These are phyloP conservation scores for Procapra przewalskii DNA, from an alignment of 2,113 vertebrate species.

Conservation along the genomic window DNA sequence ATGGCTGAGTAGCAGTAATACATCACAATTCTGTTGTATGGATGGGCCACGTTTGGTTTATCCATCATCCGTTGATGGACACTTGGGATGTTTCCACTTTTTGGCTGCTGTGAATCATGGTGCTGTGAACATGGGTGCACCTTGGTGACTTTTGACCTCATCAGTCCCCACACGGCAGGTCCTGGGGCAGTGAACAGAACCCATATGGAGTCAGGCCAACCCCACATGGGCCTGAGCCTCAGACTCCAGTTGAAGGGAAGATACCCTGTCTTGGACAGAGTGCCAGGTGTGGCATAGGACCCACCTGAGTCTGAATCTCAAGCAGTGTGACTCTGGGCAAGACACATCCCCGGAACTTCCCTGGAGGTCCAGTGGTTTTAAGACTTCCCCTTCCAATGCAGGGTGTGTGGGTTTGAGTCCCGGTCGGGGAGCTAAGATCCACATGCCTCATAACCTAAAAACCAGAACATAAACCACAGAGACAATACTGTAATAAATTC, in stretches of 20 bases:
- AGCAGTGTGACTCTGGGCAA: neutral
- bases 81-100: neutral
- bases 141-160: neutral
- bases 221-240: neutral
- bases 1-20: neutral
- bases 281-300: neutral
- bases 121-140: neutral
- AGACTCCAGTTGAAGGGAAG: neutral
- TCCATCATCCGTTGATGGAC: neutral
- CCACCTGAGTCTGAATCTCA: neutral
- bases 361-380: neutral
- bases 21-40: accelerated
- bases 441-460: neutral
- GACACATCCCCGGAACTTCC: neutral
- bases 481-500: neutral
- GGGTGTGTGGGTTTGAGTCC: neutral
- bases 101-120: too few relatives aligned
- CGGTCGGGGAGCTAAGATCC: neutral
- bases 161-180: neutral
- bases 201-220: accelerated
- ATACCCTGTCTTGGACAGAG: neutral
- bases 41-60: accelerated
- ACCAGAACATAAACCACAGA: neutral
- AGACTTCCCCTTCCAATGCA: neutral
- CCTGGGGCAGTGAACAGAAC: too few relatives aligned